Evolutionary conservation across 1,140 invertebrate genomes (phyloP).

Genomic region (Fopius arisanus): DNA sequence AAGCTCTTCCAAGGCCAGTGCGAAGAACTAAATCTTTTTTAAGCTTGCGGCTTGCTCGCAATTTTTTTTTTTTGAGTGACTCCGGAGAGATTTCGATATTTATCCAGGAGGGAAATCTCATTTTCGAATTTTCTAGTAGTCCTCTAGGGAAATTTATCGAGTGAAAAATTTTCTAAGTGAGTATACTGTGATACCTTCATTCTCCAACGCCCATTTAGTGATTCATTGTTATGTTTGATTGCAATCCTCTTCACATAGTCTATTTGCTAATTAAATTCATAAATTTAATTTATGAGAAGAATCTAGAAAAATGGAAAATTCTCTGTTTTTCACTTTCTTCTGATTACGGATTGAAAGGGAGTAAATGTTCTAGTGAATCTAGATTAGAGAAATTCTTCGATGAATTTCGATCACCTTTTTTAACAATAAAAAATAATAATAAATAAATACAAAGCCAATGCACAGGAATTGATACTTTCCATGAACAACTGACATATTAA

Average conservation of each 20-base stretch:
- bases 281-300: background rate
- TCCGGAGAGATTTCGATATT: too few relatives aligned
- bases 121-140: background rate
- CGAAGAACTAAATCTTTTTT: background rate
- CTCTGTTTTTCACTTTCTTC: background rate
- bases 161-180: background rate
- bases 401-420: background rate
- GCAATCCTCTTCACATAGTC: background rate
- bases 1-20: background rate
- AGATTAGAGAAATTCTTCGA: background rate
- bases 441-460: background rate
- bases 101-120: too few relatives aligned
- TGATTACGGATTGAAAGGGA: background rate
- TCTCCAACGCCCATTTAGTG: background rate
- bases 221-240: slow-evolving; percentile 6
- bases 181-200: background rate
- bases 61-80: background rate
- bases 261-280: background rate
- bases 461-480: slow-evolving; percentile 1
- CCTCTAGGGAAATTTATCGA: background rate
- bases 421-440: background rate
- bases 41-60: background rate
- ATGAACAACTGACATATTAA: background rate
- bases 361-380: background rate
- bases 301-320: background rate